A percentile compares a stretch with the other conserved stretches of the same genome.
Evolutionary conservation across 2,113 vertebrate genomes (phyloP).

Genomic region (Electrona antarctica): DNA sequence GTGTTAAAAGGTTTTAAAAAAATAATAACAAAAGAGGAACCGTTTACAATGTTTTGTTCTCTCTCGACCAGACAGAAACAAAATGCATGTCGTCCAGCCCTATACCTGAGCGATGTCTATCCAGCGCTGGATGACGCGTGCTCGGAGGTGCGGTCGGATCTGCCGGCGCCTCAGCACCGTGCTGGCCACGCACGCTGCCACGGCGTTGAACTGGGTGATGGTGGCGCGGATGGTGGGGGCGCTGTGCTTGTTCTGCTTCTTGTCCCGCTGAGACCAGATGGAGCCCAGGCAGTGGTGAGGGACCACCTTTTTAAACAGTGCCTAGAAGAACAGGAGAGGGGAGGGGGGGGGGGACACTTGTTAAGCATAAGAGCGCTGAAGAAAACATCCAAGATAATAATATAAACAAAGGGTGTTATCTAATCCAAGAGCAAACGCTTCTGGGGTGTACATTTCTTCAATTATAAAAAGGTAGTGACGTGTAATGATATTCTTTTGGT

Average conservation of each 20-base stretch:
- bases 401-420: too few species aligned
- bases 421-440: too few species aligned
- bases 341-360: neutral
- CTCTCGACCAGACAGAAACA: too few species aligned
- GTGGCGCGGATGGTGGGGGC: constrained; percentile 90
- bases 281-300: constrained; percentile 94
- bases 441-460: too few species aligned
- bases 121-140: constrained; percentile 93
- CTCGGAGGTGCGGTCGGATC: constrained; percentile 86
- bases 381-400: too few species aligned
- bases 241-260: constrained; percentile 89
- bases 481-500: neutral
- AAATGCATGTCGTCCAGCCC: neutral
- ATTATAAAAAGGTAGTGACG: too few species aligned
- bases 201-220: constrained; percentile 92
- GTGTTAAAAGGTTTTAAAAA: too few species aligned
- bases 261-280: constrained; percentile 93
- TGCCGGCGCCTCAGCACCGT: constrained; percentile 85
- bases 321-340: constrained; percentile 65
- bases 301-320: constrained; percentile 92
- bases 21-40: too few species aligned
- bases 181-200: constrained; percentile 90
- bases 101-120: constrained; percentile 90
- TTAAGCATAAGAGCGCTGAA: neutral
- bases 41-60: too few species aligned